A percentile compares a stretch with the other conserved stretches of the same genome.
Evolutionary conservation across 2,888 invertebrate species (phyloP).

Genomic region (Rotaria macrura): DNA sequence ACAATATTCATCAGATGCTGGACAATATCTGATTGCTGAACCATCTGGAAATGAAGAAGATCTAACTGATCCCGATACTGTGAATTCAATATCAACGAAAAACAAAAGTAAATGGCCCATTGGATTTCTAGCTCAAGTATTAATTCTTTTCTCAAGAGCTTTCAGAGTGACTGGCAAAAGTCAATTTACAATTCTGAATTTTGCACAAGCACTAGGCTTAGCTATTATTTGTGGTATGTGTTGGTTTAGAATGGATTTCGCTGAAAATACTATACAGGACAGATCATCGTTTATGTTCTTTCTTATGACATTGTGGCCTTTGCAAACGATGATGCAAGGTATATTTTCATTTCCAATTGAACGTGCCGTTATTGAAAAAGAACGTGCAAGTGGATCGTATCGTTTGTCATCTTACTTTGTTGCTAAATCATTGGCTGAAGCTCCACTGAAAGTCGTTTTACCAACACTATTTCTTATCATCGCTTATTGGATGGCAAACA

Average conservation of each 20-base stretch:
- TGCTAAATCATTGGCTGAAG: slow-evolving; percentile 69
- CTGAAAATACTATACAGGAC: background rate
- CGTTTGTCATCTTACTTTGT: slow-evolving; percentile 68
- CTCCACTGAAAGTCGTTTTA: slow-evolving; percentile 64
- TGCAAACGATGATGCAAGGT: background rate
- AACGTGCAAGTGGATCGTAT: slow-evolving; percentile 66
- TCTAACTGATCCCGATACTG: background rate
- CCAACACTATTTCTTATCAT: slow-evolving; percentile 67
- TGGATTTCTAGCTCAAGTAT: background rate
- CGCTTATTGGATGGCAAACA: slow-evolving; percentile 62
- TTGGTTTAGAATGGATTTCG: background rate
- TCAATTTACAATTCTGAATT: background rate
- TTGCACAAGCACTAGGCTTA: background rate
- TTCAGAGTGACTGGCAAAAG: background rate
- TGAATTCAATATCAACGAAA: background rate
- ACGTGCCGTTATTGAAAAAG: slow-evolving; percentile 68
- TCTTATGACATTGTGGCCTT: background rate
- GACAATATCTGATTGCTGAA: background rate
- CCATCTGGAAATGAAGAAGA: background rate
- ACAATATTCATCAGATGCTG: background rate
- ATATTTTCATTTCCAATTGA: slow-evolving; percentile 48
- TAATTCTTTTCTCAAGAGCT: background rate
- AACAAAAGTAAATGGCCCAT: background rate
- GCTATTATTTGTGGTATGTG: background rate
- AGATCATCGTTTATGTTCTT: background rate